phyloP scores from a whole-genome alignment of 2,113 vertebrate genomes.

The Telmatochromis brichardi region DNA sequence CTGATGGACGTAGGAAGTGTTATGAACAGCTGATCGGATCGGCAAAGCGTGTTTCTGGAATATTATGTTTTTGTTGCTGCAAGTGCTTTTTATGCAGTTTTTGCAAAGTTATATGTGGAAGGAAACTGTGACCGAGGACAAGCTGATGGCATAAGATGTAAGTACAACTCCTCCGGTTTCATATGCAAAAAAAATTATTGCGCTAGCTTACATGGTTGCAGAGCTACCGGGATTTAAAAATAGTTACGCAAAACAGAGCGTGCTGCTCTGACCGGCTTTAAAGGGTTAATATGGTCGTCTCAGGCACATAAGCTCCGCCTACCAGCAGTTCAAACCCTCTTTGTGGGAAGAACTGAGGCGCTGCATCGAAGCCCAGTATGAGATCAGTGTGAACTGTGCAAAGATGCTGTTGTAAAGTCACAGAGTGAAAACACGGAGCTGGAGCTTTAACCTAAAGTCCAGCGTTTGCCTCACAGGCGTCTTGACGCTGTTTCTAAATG shows the following conservation, averaged over 20 bases:
- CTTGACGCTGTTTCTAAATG: background rate
- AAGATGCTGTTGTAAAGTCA: background rate
- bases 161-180: too few species aligned
- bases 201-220: rapidly evolving
- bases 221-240: rapidly evolving
- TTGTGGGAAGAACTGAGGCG: background rate
- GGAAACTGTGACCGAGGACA: too few species aligned
- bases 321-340: background rate
- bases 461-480: background rate
- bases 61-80: too few species aligned
- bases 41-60: rapidly evolving
- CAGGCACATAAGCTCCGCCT: background rate
- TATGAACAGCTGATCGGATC: rapidly evolving
- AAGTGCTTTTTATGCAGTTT: too few species aligned
- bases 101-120: rapidly evolving
- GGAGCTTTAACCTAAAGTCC: background rate
- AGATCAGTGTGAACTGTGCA: background rate
- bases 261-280: rapidly evolving
- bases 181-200: rapidly evolving
- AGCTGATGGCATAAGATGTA: too few species aligned
- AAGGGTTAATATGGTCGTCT: background rate
- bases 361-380: background rate
- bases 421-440: background rate
- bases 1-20: rapidly evolving
- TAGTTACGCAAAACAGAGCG: too few species aligned